phyloP scores from a whole-genome alignment of 2,888 invertebrate species.

The Chaetoderma sp. region DNA sequence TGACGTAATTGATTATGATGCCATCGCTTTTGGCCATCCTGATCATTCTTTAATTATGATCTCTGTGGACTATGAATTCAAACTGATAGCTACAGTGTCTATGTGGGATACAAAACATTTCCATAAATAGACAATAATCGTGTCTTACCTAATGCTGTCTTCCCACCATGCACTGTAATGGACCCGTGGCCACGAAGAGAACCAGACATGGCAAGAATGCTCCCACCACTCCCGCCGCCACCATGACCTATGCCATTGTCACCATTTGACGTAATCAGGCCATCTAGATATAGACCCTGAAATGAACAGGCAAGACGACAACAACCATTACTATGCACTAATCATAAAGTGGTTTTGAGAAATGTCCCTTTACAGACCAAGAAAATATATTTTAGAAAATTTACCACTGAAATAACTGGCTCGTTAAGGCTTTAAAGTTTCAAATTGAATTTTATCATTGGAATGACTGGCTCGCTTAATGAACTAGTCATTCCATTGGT shows the following conservation, averaged over 20 bases:
- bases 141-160: constrained; percentile 11
- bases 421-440: background rate
- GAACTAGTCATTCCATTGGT: no score
- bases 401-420: no score
- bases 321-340: background rate
- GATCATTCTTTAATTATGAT: no score
- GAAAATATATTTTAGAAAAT: no score
- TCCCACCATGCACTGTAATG: constrained; percentile 44
- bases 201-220: constrained; percentile 32
- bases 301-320: background rate
- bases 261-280: constrained; percentile 38
- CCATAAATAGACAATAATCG: background rate
- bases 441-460: no score
- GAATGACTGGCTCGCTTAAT: no score
- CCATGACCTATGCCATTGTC: constrained; percentile 25
- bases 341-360: background rate
- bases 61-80: no score
- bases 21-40: no score
- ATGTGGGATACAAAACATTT: background rate
- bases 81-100: no score
- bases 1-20: no score
- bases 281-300: constrained; percentile 28
- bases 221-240: constrained; percentile 53
- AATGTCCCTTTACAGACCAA: no score
- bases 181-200: constrained; percentile 43